A percentile compares a stretch with the other conserved stretches of the same genome.
These are phyloP conservation scores for Tryphoninae sp. DNA, from an alignment of 2,888 invertebrate genomes.

Conservation along the genomic window DNA sequence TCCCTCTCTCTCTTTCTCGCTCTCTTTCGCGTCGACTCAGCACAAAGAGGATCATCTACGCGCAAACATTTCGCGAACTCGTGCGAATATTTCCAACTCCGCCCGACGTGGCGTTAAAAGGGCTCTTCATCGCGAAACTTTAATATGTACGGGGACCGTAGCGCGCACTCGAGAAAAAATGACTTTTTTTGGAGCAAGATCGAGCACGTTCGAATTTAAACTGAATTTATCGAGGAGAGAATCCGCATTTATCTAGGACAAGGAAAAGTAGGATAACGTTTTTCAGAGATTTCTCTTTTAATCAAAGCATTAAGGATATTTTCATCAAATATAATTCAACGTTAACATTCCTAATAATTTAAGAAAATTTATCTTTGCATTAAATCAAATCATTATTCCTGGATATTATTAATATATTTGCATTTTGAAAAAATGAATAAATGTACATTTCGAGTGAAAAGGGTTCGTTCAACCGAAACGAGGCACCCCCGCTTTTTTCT, in stretches of 20 bases:
- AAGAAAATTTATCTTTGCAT: neutral
- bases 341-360: neutral
- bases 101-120: constrained; percentile 47
- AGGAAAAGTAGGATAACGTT: no score
- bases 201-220: no score
- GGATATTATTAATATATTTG: neutral
- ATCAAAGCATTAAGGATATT: neutral
- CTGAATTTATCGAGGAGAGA: no score
- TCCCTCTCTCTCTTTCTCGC: neutral
- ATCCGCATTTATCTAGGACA: no score
- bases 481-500: constrained; percentile 1
- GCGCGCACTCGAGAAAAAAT: neutral
- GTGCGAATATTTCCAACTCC: constrained; percentile 59
- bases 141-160: neutral
- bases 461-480: constrained; percentile 47
- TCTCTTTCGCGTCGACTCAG: constrained; percentile 27
- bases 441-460: neutral
- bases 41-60: constrained; percentile 58
- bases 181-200: no score
- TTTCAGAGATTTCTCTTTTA: neutral
- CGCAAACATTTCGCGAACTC: constrained; percentile 21
- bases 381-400: neutral
- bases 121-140: constrained; percentile 34
- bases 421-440: neutral
- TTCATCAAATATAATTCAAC: neutral